Evolutionary conservation across 2,797 vertebrate genomes (phyloP).

Genomic region (Trichosurus vulpecula): DNA sequence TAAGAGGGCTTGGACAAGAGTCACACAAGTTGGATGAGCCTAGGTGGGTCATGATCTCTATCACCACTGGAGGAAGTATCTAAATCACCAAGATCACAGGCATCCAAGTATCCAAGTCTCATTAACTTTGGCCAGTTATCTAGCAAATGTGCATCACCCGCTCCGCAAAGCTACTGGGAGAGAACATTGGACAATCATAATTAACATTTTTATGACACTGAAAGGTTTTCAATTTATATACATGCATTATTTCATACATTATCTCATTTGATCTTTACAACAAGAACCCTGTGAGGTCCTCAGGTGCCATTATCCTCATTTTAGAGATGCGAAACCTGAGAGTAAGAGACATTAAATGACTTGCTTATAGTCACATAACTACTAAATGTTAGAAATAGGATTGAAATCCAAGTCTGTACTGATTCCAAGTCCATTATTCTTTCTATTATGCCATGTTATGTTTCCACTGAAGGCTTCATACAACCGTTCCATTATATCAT

Average conservation of each 20-base stretch:
- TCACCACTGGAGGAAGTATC: background rate
- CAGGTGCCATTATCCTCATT: background rate
- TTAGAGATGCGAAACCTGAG: background rate
- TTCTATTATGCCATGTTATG: background rate
- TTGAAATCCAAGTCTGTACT: background rate
- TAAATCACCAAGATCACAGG: background rate
- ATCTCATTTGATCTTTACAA: background rate
- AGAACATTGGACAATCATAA: background rate
- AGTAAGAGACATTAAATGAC: background rate
- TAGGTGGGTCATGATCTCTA: background rate
- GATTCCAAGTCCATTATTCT: background rate
- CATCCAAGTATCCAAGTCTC: background rate
- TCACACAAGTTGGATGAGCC: background rate
- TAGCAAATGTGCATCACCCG: background rate
- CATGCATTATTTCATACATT: background rate
- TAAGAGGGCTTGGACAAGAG: background rate
- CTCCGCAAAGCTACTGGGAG: background rate
- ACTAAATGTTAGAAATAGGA: background rate
- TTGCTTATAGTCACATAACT: background rate
- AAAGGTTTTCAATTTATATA: slow-evolving; percentile 19
- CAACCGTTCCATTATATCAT: background rate
- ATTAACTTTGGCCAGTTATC: background rate
- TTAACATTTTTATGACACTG: background rate
- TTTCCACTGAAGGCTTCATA: background rate
- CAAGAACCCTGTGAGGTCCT: background rate